Conservation (phyloP, 2,888 invertebrate genomes). For the Xanthorhoe spadicearia region DNA sequence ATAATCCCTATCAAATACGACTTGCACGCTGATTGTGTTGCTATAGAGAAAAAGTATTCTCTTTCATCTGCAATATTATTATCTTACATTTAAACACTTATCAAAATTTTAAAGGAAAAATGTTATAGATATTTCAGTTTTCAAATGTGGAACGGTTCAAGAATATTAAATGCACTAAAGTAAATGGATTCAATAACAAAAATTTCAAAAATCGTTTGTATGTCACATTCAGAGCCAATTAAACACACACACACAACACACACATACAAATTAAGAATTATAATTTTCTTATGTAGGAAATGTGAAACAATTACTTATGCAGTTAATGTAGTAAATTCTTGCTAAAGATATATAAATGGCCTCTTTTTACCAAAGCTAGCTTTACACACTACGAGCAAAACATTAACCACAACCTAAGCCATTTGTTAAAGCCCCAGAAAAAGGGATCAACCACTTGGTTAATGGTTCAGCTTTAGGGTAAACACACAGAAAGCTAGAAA, state of each 20-base stretch:
- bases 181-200: neutral
- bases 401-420: slow-evolving; percentile 31
- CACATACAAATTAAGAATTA: neutral
- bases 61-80: slow-evolving; percentile 12
- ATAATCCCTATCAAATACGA: slow-evolving; percentile 56
- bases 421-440: slow-evolving; percentile 41
- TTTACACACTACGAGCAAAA: slow-evolving; percentile 22
- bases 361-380: neutral
- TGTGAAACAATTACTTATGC: neutral
- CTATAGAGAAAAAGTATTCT: slow-evolving; percentile 18
- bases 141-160: neutral
- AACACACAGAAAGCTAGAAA: slow-evolving; percentile 1
- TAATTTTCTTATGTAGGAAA: neutral
- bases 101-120: neutral
- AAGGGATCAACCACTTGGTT: slow-evolving; percentile 38
- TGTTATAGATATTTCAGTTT: neutral
- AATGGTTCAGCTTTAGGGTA: slow-evolving; percentile 38
- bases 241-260: neutral
- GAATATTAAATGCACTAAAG: neutral
- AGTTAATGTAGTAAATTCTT: neutral
- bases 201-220: neutral
- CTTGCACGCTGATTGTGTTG: slow-evolving; percentile 34
- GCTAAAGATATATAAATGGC: neutral
- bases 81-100: slow-evolving; percentile 4
- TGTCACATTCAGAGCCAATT: neutral